Evolutionary conservation across 1,140 invertebrate species (phyloP).

Genomic region (Catajapyx aquilonaris): DNA sequence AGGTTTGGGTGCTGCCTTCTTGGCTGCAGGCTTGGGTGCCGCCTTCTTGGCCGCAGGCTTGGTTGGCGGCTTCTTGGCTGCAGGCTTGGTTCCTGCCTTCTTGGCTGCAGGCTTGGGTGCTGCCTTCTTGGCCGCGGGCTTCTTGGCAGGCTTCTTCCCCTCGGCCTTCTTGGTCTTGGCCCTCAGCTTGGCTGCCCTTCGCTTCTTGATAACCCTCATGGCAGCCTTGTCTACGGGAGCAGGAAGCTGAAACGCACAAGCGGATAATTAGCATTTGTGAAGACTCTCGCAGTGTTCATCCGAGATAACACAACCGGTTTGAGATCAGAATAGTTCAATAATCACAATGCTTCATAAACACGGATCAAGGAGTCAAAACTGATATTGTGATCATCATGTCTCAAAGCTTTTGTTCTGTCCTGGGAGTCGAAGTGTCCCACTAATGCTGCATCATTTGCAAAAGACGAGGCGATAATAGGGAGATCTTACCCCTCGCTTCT

Average conservation of each 20-base stretch:
- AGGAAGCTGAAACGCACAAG: conserved; percentile 19
- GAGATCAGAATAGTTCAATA: conserved; percentile 4
- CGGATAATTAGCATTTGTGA: conserved; percentile 2
- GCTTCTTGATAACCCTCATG: conserved; percentile 25
- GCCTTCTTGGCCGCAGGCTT: conserved; percentile 11
- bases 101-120: conserved; percentile 13
- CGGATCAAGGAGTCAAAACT: conserved; percentile 5
- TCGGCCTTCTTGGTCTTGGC: conserved; percentile 26
- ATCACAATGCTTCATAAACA: conserved; percentile 7
- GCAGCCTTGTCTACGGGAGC: conserved; percentile 25
- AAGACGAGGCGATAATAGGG: not conserved
- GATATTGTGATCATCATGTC: conserved; percentile 5
- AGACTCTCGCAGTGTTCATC: conserved; percentile 8
- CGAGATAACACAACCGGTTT: not conserved
- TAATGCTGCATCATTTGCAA: not conserved
- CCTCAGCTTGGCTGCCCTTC: conserved; percentile 27
- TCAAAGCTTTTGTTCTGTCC: not conserved
- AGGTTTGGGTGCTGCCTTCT: conserved; percentile 2
- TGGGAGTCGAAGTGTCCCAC: not conserved
- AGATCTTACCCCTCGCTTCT: conserved; percentile 44
- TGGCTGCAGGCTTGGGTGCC: conserved; percentile 10
- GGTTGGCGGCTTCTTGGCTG: conserved; percentile 16
- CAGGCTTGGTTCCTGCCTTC: conserved; percentile 19
- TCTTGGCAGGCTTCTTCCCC: conserved; percentile 24
- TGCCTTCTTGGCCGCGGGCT: conserved; percentile 9